Conservation (phyloP, 2,797 vertebrate species). For the Craterocephalus amniculus region DNA sequence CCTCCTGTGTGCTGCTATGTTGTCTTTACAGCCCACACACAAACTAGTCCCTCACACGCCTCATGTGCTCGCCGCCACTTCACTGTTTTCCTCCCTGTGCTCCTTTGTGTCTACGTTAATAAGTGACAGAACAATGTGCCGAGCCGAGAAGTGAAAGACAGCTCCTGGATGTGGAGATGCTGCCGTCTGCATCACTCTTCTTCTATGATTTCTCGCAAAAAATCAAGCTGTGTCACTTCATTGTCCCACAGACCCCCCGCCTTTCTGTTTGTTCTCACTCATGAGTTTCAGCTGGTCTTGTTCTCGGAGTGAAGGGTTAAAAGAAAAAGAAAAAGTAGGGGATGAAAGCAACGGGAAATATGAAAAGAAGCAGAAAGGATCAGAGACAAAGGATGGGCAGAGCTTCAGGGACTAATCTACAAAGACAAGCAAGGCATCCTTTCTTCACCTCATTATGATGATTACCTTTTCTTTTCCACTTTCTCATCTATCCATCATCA, state of each 20-base stretch:
- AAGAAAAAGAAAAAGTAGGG: neutral
- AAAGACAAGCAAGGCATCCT: constrained; percentile 74
- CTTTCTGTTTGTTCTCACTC: constrained; percentile 17
- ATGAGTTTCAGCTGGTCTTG: constrained; percentile 17
- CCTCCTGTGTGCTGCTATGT: constrained; percentile 10
- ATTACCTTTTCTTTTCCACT: constrained; percentile 76
- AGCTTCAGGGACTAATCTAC: constrained; percentile 65
- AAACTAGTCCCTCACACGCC: neutral
- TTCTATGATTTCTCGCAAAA: constrained; percentile 27
- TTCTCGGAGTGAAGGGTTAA: constrained; percentile 22
- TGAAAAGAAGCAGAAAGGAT: constrained; percentile 1
- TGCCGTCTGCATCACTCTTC: constrained; percentile 19
- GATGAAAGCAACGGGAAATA: constrained; percentile 4
- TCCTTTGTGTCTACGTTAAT: constrained; percentile 49
- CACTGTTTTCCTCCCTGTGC: constrained; percentile 4
- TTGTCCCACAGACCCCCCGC: neutral
- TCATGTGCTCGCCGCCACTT: constrained; percentile 33
- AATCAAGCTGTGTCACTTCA: constrained; percentile 26
- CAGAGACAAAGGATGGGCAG: constrained; percentile 11
- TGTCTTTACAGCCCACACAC: constrained; percentile 3
- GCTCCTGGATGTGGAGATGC: constrained; percentile 51
- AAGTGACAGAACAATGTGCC: constrained; percentile 56
- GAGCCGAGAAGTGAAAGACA: constrained; percentile 48
- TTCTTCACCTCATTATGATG: constrained; percentile 65
- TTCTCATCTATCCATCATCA: constrained; percentile 72